Evolutionary conservation across 1,140 invertebrate genomes (phyloP).

Genomic region (Phenacoccus solenopsis): DNA sequence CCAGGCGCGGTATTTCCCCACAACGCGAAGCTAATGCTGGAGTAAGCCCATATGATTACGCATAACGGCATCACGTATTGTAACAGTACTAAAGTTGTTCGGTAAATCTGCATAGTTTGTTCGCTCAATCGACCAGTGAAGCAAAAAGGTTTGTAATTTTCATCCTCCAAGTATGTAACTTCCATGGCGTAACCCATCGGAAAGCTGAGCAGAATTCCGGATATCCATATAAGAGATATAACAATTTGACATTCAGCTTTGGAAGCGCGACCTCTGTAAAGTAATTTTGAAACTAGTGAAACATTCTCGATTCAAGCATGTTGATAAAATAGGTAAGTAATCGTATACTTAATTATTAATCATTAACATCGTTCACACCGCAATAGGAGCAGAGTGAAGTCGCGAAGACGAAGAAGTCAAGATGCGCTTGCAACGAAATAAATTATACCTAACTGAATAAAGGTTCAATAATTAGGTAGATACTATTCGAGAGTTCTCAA

Average conservation of each 20-base stretch:
- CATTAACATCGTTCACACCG: too few species aligned
- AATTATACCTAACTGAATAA: too few species aligned
- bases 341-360: too few species aligned
- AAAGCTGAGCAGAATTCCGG: constrained; percentile 23
- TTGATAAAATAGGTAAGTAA: too few species aligned
- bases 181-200: constrained; percentile 26
- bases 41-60: constrained; percentile 40
- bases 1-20: constrained; percentile 40
- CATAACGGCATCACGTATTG: constrained; percentile 41
- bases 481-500: too few species aligned
- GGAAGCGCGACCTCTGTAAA: constrained; percentile 25
- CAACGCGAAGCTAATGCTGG: constrained; percentile 36
- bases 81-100: constrained; percentile 33
- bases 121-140: constrained; percentile 26
- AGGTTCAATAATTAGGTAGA: too few species aligned
- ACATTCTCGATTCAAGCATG: too few species aligned
- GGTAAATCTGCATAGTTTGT: constrained; percentile 31
- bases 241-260: constrained; percentile 26
- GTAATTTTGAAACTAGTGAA: too few species aligned
- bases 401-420: too few species aligned
- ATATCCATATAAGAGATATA: constrained; percentile 27
- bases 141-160: constrained; percentile 32
- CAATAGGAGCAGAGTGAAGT: too few species aligned
- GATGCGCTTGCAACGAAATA: too few species aligned
- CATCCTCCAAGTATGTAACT: constrained; percentile 20